These are phyloP conservation scores for Conchocele bisecta DNA, from an alignment of 2,888 invertebrate species.

Conservation along the genomic window DNA sequence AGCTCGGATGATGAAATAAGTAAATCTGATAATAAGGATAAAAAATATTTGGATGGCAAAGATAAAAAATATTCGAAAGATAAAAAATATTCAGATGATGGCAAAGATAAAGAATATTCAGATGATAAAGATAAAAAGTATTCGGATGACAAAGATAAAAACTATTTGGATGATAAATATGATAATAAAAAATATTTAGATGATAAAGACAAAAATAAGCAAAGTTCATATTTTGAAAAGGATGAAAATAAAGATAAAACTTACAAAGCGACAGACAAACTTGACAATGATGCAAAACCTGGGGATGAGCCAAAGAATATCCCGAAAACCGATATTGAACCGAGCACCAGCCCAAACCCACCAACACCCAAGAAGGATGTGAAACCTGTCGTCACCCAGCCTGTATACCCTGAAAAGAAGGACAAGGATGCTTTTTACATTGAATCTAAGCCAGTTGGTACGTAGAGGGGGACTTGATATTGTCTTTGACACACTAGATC, in stretches of 20 bases:
- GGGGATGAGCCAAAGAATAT: slow-evolving; percentile 14
- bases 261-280: neutral
- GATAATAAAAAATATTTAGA: slow-evolving; percentile 1
- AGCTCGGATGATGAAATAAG: too few species aligned
- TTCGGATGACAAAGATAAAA: neutral
- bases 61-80: slow-evolving; percentile 6
- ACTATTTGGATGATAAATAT: neutral
- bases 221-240: too few species aligned
- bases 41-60: neutral
- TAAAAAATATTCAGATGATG: neutral
- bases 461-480: slow-evolving; percentile 2
- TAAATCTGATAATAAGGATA: neutral
- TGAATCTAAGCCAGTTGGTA: slow-evolving; percentile 67
- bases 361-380: slow-evolving; percentile 56
- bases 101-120: neutral
- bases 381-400: slow-evolving; percentile 58
- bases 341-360: slow-evolving; percentile 72
- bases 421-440: slow-evolving; percentile 54
- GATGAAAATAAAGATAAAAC: neutral
- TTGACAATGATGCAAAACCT: neutral
- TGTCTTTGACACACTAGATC: neutral
- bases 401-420: slow-evolving; percentile 49
- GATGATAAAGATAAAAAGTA: slow-evolving; percentile 3
- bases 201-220: too few species aligned
- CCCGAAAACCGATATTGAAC: slow-evolving; percentile 49